Evolutionary conservation across 2,797 vertebrate species (phyloP).

Genomic region (Hyperoplus lanceolatus): DNA sequence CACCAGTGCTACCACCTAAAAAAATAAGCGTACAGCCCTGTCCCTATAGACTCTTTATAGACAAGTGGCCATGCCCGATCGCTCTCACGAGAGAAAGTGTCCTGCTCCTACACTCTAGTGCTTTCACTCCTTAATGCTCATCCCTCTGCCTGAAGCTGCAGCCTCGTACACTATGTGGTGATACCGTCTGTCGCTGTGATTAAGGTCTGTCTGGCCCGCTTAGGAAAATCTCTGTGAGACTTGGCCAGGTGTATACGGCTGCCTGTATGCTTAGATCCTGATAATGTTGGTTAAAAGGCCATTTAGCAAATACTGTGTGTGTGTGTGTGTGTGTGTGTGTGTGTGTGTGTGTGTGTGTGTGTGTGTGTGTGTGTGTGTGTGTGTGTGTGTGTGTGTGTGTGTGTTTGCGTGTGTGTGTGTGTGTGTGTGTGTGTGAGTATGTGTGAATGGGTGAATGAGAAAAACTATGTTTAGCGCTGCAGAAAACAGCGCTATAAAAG

Average conservation of each 20-base stretch:
- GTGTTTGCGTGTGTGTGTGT: too few species aligned
- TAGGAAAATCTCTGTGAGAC: constrained; percentile 63
- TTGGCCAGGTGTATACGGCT: constrained; percentile 39
- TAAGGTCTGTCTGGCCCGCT: constrained; percentile 66
- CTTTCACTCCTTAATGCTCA: constrained; percentile 60
- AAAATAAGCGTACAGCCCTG: too few species aligned
- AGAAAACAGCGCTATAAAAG: too few species aligned
- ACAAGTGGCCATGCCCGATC: constrained; percentile 33
- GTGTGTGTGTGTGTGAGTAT: too few species aligned
- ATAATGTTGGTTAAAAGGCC: constrained; percentile 30
- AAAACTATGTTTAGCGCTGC: too few species aligned
- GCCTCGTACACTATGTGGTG: constrained; percentile 61
- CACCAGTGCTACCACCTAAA: too few species aligned
- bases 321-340: too few species aligned
- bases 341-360: too few species aligned
- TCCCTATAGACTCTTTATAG: constrained; percentile 41
- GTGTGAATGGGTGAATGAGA: too few species aligned
- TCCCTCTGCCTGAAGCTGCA: constrained; percentile 43
- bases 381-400: too few species aligned
- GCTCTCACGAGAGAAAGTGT: constrained; percentile 65
- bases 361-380: too few species aligned
- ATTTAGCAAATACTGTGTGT: constrained; percentile 15
- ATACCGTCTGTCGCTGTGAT: constrained; percentile 70
- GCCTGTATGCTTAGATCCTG: constrained; percentile 30
- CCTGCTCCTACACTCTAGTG: constrained; percentile 44